Conservation (phyloP, 1,140 invertebrate genomes). For the Luehdorfia chinensis region DNA sequence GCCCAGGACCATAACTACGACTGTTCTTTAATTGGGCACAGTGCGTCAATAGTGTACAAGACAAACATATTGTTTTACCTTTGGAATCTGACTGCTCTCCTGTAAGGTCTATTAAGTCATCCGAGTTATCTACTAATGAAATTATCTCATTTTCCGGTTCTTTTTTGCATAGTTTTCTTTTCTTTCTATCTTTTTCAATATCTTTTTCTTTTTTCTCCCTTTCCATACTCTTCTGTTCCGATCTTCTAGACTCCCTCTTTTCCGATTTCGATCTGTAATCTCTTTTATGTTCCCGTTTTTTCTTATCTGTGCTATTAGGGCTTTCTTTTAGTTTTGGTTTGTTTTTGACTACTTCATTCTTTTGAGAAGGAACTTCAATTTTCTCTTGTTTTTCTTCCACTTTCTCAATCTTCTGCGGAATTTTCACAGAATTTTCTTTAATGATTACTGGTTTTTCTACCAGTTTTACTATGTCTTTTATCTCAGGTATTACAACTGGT, state of each 20-base stretch:
- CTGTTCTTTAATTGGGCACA: no score
- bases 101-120: conserved; percentile 66
- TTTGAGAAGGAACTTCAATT: conserved; percentile 18
- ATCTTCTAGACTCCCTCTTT: conserved; percentile 34
- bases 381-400: conserved; percentile 20
- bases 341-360: conserved; percentile 21
- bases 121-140: conserved; percentile 62
- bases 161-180: conserved; percentile 31
- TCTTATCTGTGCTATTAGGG: conserved; percentile 39
- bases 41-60: no score
- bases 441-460: conserved; percentile 9
- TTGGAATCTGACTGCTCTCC: conserved; percentile 61
- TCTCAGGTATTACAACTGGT: conserved; percentile 19
- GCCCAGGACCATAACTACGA: no score
- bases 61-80: no score
- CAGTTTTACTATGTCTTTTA: conserved; percentile 29
- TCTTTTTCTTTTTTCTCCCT: conserved; percentile 33
- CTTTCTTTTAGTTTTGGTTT: conserved; percentile 27
- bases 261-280: conserved; percentile 48
- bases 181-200: conserved; percentile 39
- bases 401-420: conserved; percentile 12
- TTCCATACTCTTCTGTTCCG: conserved; percentile 31
- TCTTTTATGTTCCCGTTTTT: conserved; percentile 44
- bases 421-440: neutral
- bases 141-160: conserved; percentile 56